Evolutionary conservation across 2,888 invertebrate genomes (phyloP).

Genomic region (Epinotia nisella): DNA sequence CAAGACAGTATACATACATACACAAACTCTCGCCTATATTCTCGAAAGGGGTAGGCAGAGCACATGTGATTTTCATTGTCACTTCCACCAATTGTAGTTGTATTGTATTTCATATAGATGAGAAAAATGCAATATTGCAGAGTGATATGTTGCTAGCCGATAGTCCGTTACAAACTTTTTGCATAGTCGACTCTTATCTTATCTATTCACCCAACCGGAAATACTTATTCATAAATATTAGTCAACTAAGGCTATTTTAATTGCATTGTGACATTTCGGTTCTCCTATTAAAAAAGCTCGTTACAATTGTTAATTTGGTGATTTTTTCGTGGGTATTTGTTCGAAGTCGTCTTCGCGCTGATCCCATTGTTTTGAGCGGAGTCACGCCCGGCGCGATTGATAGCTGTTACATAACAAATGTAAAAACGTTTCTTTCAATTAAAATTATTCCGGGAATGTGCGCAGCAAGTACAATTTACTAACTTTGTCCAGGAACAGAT

Average conservation of each 20-base stretch:
- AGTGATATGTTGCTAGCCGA: no score
- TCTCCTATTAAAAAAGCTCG: constrained; percentile 43
- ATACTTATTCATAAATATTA: not conserved
- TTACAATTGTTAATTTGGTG: constrained; percentile 42
- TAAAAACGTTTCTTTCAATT: constrained; percentile 50
- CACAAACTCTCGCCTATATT: no score
- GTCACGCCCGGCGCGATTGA: constrained; percentile 76
- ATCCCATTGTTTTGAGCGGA: constrained; percentile 80
- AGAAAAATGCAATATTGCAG: no score
- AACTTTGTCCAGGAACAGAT: not conserved
- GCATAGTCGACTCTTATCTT: no score
- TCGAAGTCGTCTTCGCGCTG: constrained; percentile 67
- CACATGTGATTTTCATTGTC: no score
- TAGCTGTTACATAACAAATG: constrained; percentile 65
- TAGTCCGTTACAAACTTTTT: no score
- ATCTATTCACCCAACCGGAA: not conserved
- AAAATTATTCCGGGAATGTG: constrained; percentile 20
- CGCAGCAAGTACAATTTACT: not conserved
- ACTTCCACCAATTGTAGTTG: no score
- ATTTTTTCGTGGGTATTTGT: constrained; percentile 58
- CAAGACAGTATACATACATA: no score
- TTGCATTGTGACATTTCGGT: constrained; percentile 27
- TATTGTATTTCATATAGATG: no score
- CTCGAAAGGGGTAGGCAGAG: no score
- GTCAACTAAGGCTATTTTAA: constrained; percentile 6